Evolutionary conservation across 2,888 invertebrate species (phyloP).

Genomic region (Invenusta paracnida): DNA sequence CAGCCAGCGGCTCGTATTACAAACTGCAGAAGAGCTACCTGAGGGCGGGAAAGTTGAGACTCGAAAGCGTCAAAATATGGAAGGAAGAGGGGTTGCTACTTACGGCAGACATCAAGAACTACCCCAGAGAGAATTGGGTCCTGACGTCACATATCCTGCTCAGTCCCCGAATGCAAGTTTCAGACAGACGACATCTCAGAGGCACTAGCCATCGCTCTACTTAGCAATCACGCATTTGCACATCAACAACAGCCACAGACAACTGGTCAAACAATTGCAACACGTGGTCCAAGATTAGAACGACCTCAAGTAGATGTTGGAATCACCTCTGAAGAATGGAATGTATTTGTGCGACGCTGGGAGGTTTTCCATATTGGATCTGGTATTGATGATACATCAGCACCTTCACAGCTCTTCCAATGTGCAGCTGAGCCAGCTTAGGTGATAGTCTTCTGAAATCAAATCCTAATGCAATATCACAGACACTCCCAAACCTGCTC

Average conservation of each 20-base stretch:
- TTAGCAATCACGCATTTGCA: too few species aligned
- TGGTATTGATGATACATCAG: slow-evolving; percentile 20
- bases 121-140: background rate
- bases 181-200: too few species aligned
- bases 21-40: background rate
- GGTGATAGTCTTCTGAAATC: background rate
- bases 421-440: background rate
- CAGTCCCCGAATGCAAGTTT: too few species aligned
- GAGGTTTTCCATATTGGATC: slow-evolving; percentile 33
- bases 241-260: too few species aligned
- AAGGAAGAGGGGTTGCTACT: background rate
- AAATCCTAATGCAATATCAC: slow-evolving; percentile 7
- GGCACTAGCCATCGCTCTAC: too few species aligned
- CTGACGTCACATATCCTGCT: background rate
- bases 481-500: slow-evolving; percentile 4
- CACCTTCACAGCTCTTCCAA: slow-evolving; percentile 27
- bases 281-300: background rate
- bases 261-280: background rate
- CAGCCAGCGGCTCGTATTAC: background rate
- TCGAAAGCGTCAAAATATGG: background rate
- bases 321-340: slow-evolving; percentile 32
- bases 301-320: background rate
- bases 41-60: background rate
- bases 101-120: background rate
- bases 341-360: slow-evolving; percentile 33